Base-by-base conservation (phyloP, 1,140 invertebrate species). In the Metopolophium dirhodum region DNA sequence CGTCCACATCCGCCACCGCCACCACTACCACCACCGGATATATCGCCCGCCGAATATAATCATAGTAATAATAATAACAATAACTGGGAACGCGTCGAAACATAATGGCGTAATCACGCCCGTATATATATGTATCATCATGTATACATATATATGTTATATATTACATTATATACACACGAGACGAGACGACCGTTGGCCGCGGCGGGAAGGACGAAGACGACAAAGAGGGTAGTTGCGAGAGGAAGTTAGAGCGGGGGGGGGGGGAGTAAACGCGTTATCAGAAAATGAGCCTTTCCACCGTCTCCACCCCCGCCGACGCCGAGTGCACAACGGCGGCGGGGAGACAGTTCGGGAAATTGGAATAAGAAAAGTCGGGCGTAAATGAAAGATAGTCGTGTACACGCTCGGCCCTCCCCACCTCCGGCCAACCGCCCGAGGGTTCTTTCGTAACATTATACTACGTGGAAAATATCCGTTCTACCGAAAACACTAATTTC, bases 291-390 rank as follows among this genome's bases (percentile, higher is more conserved):
- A 93, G 87, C 91, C 83, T 93, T 94, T 94, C 93, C 94, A 93
- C 94, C 93, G 94, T 94, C 93, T 14, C 45, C 90, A n/a, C 49
- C 92, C 61, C 93, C n/a, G 23, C 18, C 57, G 91, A 54, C 68
- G 51, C 20, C 7, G 47, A n/a, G 26, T 3, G 49, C 14, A 47
- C 49, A n/a, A 86, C 85, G 23, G 87, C 18, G 87, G 51, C 9
- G 23, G 88, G 8, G 77, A 94, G 94, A 94, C 94, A 94, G 94
- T 83, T 90, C 93, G 93, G 94, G 94, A 94, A 94, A 94, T 94
- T 94, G 94, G 94, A 94, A 94, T 94, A 94, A 94, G 94, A 94
- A 94, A 94, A 94, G 94, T 94, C 94, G 94, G 94, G 94, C 94
- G 94, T 94, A 94, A 94, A 94, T 94, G 94, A 94, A 94, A 94